Conservation (phyloP, 1,140 invertebrate genomes). For the Atta cephalotes region DNA sequence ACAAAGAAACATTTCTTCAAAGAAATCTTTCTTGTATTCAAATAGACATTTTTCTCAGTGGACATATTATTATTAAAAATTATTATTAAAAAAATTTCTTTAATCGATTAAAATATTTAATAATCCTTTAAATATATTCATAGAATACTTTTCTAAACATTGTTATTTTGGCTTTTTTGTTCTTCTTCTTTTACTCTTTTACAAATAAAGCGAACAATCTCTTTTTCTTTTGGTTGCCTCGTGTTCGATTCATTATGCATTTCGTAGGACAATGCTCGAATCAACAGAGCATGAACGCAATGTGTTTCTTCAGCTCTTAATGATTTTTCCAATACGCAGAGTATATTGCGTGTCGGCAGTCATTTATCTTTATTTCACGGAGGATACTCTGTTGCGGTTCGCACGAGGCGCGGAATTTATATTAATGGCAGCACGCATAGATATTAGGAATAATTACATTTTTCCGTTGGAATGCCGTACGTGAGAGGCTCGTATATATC, state of each 20-base stretch:
- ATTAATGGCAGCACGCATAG: slow-evolving; percentile 74
- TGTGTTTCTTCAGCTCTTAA: slow-evolving; percentile 47
- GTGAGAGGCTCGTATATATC: not conserved
- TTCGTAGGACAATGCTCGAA: slow-evolving; percentile 29
- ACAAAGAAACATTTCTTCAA: too few species aligned
- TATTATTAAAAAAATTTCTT: not conserved
- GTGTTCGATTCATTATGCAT: slow-evolving; percentile 9
- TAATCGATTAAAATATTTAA: not conserved
- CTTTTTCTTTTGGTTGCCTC: not conserved
- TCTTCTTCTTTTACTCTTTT: not conserved
- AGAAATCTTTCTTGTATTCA: too few species aligned
- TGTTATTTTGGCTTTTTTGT: not conserved
- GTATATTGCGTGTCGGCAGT: slow-evolving; percentile 50
- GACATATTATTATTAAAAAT: too few species aligned
- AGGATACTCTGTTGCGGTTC: slow-evolving; percentile 67
- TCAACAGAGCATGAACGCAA: slow-evolving; percentile 13
- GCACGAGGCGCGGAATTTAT: slow-evolving; percentile 76
- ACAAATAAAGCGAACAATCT: not conserved
- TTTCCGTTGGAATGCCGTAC: slow-evolving; percentile 69
- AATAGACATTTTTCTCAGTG: too few species aligned
- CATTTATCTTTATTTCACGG: slow-evolving; percentile 70
- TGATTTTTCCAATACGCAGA: slow-evolving; percentile 54
- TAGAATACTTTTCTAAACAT: not conserved
- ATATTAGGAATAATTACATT: slow-evolving; percentile 79
- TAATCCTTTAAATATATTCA: not conserved